phyloP scores from a whole-genome alignment of 2,113 vertebrate genomes.

The Macrotis lagotis region DNA sequence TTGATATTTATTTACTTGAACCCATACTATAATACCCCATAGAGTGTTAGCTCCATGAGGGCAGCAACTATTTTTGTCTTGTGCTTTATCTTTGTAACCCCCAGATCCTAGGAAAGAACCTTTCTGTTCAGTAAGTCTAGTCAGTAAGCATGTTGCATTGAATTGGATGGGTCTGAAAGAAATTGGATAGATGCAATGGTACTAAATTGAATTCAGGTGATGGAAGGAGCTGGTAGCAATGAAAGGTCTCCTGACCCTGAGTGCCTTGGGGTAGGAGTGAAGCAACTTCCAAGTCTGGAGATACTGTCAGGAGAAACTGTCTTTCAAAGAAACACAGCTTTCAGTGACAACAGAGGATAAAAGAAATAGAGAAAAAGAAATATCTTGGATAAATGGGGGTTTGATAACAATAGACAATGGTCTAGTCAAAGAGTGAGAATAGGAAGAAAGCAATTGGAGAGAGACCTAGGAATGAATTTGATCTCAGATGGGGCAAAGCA shows the following conservation, averaged over 20 bases:
- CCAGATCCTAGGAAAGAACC: background rate
- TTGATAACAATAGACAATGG: background rate
- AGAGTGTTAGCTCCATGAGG: background rate
- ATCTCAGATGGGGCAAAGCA: background rate
- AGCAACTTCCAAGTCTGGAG: background rate
- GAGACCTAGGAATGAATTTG: background rate
- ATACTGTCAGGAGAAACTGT: background rate
- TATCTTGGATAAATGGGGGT: background rate
- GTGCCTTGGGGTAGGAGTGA: background rate
- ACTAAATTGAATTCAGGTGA: background rate
- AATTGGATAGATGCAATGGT: background rate
- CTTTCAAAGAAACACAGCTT: background rate
- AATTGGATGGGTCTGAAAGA: background rate
- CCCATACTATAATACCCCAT: background rate
- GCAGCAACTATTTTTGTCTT: background rate
- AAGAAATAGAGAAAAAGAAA: background rate
- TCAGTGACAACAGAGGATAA: background rate
- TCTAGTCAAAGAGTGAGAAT: background rate
- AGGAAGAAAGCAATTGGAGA: background rate
- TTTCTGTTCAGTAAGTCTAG: background rate
- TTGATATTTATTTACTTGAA: background rate
- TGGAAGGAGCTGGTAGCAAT: background rate
- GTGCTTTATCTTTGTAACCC: background rate
- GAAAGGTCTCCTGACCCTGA: background rate
- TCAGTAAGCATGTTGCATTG: background rate